phyloP scores from a whole-genome alignment of 2,113 vertebrate species.

The Rhegmatorhina hoffmannsi region DNA sequence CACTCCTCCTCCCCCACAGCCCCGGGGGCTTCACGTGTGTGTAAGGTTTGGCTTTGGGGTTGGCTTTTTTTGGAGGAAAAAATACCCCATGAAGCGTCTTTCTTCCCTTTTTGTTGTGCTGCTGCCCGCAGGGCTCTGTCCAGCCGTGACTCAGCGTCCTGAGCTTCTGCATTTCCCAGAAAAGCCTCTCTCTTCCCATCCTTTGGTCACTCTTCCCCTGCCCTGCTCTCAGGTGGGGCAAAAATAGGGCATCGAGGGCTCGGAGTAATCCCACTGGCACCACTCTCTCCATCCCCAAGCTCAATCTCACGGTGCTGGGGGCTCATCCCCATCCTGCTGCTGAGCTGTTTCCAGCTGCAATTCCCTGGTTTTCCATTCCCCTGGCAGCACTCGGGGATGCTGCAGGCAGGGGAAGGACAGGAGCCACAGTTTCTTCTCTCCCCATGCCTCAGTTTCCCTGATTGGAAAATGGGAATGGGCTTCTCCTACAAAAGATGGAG shows the following conservation, averaged over 20 bases:
- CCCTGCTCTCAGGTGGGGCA: neutral
- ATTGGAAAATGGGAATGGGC: neutral
- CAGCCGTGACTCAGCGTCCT: slow-evolving; percentile 60
- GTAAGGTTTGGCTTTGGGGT: neutral
- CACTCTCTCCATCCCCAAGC: accelerated
- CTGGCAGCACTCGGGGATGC: neutral
- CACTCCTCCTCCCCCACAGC: neutral
- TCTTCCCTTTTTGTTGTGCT: slow-evolving; percentile 68
- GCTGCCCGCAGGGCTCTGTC: neutral
- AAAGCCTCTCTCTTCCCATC: neutral
- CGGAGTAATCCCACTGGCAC: neutral
- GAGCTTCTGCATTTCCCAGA: slow-evolving; percentile 61
- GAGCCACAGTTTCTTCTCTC: accelerated
- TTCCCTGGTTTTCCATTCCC: neutral
- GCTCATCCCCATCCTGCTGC: neutral
- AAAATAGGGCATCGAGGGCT: accelerated
- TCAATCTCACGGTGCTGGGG: neutral
- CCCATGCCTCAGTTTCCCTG: neutral
- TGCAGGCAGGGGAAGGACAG: neutral
- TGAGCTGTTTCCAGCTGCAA: accelerated
- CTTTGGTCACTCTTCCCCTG: neutral
- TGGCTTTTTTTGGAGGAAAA: neutral
- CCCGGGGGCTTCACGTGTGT: neutral
- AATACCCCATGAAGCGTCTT: neutral
- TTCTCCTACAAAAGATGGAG: neutral